Percentiles rank a stretch among this genome's conserved stretches.
phyloP scores from a whole-genome alignment of 2,797 vertebrate genomes.

The Microctenopoma steveboyesi region DNA sequence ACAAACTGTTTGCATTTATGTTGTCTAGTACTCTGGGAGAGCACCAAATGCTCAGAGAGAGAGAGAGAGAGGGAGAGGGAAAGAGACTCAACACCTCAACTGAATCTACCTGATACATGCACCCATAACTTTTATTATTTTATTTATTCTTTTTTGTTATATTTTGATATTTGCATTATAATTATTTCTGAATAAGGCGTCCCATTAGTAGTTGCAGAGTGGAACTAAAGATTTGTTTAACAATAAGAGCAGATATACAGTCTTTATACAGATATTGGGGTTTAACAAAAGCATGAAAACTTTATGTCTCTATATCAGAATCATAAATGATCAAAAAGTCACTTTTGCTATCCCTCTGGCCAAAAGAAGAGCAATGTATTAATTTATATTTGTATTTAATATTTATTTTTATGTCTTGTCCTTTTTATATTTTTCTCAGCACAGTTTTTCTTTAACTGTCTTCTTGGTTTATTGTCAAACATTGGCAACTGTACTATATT shows the following conservation, averaged over 20 bases:
- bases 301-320: conserved; percentile 16
- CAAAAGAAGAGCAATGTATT: conserved; percentile 74
- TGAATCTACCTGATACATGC: conserved; percentile 76
- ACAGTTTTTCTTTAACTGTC: conserved; percentile 73
- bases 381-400: conserved; percentile 89
- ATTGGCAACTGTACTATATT: conserved; percentile 79
- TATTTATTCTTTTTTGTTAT: conserved; percentile 70
- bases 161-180: conserved; percentile 49
- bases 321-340: conserved; percentile 32
- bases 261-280: conserved; percentile 5
- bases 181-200: conserved; percentile 36
- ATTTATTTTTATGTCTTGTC: conserved; percentile 85
- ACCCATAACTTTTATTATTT: conserved; percentile 50
- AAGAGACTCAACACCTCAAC: conserved; percentile 66
- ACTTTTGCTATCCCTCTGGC: conserved; percentile 47
- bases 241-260: conserved; percentile 46
- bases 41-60: conserved; percentile 56
- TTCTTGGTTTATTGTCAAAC: conserved; percentile 71
- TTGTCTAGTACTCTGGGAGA: conserved; percentile 56
- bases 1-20: conserved; percentile 51
- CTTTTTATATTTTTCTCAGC: conserved; percentile 72
- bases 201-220: conserved; percentile 31
- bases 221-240: conserved; percentile 35
- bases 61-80: conserved; percentile 48
- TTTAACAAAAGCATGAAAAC: conserved; percentile 22